These are phyloP conservation scores for Brachypalpus laphriformis DNA, from an alignment of 2,888 invertebrate genomes.

Conservation along the genomic window DNA sequence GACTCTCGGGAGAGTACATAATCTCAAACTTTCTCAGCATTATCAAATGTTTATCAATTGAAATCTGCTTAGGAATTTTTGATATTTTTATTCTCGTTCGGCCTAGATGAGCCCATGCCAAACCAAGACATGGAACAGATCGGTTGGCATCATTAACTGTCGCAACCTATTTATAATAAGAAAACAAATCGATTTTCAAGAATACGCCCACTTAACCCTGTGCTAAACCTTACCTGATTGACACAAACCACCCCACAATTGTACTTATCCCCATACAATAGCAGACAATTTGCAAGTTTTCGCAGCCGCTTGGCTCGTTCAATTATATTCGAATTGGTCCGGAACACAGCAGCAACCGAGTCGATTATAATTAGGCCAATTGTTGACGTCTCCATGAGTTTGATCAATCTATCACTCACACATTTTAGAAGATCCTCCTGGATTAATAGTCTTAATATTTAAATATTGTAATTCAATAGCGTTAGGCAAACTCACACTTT, in stretches of 20 bases:
- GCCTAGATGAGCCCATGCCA: slow-evolving; percentile 87
- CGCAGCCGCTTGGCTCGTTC: slow-evolving; percentile 85
- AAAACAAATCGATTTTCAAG: slow-evolving; percentile 1
- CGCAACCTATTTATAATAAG: slow-evolving; percentile 78
- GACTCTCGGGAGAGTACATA: slow-evolving; percentile 85
- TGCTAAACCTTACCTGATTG: slow-evolving; percentile 86
- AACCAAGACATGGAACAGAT: slow-evolving; percentile 85
- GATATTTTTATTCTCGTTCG: slow-evolving; percentile 85
- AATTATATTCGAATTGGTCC: slow-evolving; percentile 83
- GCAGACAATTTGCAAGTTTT: slow-evolving; percentile 84
- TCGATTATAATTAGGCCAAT: slow-evolving; percentile 88
- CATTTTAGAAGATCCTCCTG: slow-evolving; percentile 85
- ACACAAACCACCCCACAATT: slow-evolving; percentile 86
- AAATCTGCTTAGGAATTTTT: slow-evolving; percentile 79
- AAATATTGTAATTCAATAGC: neutral
- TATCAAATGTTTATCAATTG: slow-evolving; percentile 76
- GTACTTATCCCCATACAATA: slow-evolving; percentile 84
- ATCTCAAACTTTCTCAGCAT: slow-evolving; percentile 83
- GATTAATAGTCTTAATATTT: neutral
- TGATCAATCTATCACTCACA: slow-evolving; percentile 84
- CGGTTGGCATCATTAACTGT: slow-evolving; percentile 79
- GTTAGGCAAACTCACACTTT: slow-evolving; percentile 79
- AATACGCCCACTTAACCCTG: neutral
- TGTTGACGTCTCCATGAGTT: slow-evolving; percentile 83
- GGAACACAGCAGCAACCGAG: slow-evolving; percentile 89